phyloP scores from a whole-genome alignment of 2,797 vertebrate species.

The Silurus lanzhouensis region DNA sequence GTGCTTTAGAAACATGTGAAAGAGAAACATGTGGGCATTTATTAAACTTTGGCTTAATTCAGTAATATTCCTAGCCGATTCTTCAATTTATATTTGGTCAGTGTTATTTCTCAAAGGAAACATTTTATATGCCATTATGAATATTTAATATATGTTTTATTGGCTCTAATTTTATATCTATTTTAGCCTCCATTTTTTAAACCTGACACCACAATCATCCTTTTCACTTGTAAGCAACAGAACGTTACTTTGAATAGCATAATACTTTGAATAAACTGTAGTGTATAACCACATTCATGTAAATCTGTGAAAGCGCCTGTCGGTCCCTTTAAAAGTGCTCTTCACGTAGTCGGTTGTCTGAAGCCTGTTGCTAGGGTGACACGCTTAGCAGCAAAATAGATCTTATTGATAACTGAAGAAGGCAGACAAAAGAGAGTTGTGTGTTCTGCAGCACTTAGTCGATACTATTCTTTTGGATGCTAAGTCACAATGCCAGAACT shows the following conservation, averaged over 20 bases:
- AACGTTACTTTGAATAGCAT: background rate
- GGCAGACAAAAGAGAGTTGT: constrained; percentile 38
- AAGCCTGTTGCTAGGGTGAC: constrained; percentile 45
- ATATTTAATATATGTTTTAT: background rate
- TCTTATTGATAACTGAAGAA: constrained; percentile 46
- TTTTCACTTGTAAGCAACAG: background rate
- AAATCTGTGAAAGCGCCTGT: background rate
- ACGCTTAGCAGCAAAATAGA: constrained; percentile 48
- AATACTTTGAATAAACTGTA: background rate
- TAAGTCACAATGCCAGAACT: background rate
- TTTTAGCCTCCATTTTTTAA: background rate
- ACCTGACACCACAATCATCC: background rate
- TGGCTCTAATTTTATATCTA: background rate
- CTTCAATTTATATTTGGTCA: background rate
- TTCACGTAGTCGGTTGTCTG: constrained; percentile 22
- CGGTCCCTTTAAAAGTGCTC: constrained; percentile 38
- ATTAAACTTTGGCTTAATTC: background rate
- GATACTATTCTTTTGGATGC: background rate
- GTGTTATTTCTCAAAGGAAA: background rate
- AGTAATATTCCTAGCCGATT: background rate
- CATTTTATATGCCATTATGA: background rate
- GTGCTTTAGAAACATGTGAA: background rate
- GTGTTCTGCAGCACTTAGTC: constrained; percentile 9
- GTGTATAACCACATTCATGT: background rate
- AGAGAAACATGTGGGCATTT: background rate